Evolutionary conservation across 1,140 invertebrate species (phyloP).

Genomic region (Calliphora vicina): DNA sequence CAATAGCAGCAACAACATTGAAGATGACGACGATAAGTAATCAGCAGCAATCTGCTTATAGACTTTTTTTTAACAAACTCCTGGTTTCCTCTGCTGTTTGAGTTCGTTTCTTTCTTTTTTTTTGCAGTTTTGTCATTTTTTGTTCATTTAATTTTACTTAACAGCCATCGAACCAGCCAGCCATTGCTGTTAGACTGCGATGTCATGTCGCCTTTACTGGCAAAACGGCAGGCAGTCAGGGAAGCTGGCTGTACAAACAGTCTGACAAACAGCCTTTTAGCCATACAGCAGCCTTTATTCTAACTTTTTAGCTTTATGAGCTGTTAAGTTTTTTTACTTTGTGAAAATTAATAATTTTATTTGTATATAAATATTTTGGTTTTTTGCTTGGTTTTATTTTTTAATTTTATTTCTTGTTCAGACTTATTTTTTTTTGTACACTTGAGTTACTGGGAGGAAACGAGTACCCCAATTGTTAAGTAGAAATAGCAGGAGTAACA

Average conservation of each 20-base stretch:
- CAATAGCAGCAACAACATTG: not conserved
- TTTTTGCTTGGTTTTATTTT: not conserved
- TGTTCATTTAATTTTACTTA: not conserved
- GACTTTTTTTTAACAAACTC: not conserved
- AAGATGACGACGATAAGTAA: conserved; percentile 4
- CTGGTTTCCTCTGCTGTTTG: not conserved
- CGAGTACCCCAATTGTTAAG: not conserved
- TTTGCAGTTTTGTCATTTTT: not conserved
- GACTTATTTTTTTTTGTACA: not conserved
- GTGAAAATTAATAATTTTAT: conserved; percentile 30
- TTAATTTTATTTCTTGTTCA: not conserved
- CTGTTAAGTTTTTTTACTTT: conserved; percentile 26
- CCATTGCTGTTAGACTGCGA: not conserved
- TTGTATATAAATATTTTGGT: not conserved
- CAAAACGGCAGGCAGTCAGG: not conserved
- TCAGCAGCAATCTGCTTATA: conserved; percentile 4
- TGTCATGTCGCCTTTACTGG: not conserved
- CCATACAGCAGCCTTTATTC: not conserved
- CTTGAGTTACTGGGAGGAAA: not conserved
- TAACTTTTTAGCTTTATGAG: conserved; percentile 32
- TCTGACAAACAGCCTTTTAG: conserved; percentile 13
- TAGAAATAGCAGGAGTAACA: not conserved
- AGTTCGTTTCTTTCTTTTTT: not conserved
- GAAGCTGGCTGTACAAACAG: not conserved
- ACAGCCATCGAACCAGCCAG: not conserved